Evolutionary conservation across 1,140 invertebrate species (phyloP), one percentile per base, ranked within the genome.

Genomic region (Neodiprion virginianus): DNA sequence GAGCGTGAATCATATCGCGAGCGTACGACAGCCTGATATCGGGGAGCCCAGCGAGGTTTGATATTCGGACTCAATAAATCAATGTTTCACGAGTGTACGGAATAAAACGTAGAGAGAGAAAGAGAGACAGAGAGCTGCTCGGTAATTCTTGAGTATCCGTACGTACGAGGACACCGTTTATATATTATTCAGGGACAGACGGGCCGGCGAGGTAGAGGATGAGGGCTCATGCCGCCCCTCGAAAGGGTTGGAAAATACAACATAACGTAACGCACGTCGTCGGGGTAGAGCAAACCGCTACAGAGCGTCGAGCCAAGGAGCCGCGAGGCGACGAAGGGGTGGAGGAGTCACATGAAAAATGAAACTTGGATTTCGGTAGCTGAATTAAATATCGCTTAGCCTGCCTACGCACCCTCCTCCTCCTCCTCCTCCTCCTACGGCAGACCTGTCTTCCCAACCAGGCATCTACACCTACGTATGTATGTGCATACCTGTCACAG

Each of bases 341-440:
- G 53, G n/a, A 5, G 7, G 53, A 61, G 53, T 14, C 53, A 12
- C 53, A 61, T 61, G 53, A 61, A 61, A 61, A 61, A 61, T 61
- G 53, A 61, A 61, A 61, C 53, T 61, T 61, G 53, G 53, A 61
- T 61, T 61, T 61, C 53, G 53, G 53, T 61, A 17, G 53, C 11
- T 61, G 53, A 61, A 61, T 61, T 61, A 61, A 61, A 61, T 61
- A 61, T 61, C 53, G 53, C 53, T 61, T 61, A 61, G 53, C 53
- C 28, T 61, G 53, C 53, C 11, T 61, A 61, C 53, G 8, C 53
- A 61, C 53, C 28, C 28, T 40, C 5, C 28, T 40, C 28, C 28
- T 3, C 17, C 17, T 17, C 28, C 28, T 5, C 28, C 28, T 40
- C 28, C 28, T 5, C 28, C 28, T 40, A 40, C 28, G 28, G 28